phyloP scores from a whole-genome alignment of 2,113 vertebrate genomes.

The Saccopteryx bilineata region DNA sequence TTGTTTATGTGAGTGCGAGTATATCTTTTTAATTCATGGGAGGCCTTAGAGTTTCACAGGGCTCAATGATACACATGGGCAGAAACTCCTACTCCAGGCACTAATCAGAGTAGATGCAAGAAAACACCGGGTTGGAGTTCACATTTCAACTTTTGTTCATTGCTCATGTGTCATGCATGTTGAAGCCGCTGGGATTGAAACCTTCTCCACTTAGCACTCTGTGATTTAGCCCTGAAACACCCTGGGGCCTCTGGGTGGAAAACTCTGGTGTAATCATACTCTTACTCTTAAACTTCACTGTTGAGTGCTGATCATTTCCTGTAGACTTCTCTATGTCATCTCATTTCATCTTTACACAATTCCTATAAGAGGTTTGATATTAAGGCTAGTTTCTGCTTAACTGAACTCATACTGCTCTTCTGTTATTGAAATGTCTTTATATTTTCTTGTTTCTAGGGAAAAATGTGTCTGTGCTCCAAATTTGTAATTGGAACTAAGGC shows the following conservation, averaged over 20 bases:
- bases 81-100: not conserved
- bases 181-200: not conserved
- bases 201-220: not conserved
- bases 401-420: not conserved
- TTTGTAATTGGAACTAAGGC: not conserved
- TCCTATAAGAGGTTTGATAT: not conserved
- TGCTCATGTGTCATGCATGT: not conserved
- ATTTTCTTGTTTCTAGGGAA: slow-evolving; percentile 1
- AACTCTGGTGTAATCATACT: not conserved
- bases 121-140: not conserved
- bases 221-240: not conserved
- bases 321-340: not conserved
- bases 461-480: not conserved
- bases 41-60: not conserved
- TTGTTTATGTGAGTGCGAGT: not conserved
- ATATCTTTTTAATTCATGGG: not conserved
- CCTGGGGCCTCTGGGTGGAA: not conserved
- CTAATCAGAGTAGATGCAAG: not conserved
- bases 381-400: not conserved
- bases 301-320: not conserved
- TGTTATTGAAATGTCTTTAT: not conserved
- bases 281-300: not conserved
- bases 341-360: not conserved
- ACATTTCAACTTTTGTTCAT: slow-evolving; percentile 14
- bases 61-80: not conserved